Evolutionary conservation across 2,113 vertebrate species (phyloP).

Genomic region (Ctenodactylus gundi): DNA sequence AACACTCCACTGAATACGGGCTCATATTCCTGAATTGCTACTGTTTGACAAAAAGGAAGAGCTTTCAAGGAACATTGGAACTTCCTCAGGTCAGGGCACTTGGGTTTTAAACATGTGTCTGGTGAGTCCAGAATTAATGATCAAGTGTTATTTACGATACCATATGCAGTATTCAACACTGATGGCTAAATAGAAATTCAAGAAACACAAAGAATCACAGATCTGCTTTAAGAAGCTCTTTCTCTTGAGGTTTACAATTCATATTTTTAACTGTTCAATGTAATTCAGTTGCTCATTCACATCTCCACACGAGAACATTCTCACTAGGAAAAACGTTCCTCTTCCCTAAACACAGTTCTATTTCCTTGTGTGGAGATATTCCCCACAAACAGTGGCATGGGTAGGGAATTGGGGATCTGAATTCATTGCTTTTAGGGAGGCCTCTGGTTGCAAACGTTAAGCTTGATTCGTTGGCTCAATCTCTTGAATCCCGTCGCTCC

Average conservation of each 20-base stretch:
- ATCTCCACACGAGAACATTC: not conserved
- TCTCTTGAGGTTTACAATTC: not conserved
- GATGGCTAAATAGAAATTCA: not conserved
- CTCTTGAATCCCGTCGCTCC: slow-evolving; percentile 39
- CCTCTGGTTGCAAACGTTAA: not conserved
- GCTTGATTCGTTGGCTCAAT: not conserved
- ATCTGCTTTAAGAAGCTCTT: not conserved
- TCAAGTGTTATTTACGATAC: not conserved
- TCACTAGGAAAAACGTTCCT: not conserved
- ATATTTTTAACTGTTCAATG: not conserved
- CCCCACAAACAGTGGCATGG: not conserved
- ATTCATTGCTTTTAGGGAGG: slow-evolving; percentile 21
- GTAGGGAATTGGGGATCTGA: not conserved
- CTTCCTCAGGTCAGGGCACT: not conserved
- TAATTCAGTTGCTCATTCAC: not conserved
- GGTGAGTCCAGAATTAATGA: not conserved
- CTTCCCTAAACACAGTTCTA: not conserved
- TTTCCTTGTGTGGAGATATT: slow-evolving; percentile 5
- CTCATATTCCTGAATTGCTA: not conserved
- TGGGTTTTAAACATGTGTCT: not conserved
- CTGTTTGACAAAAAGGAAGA: not conserved
- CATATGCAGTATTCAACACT: not conserved
- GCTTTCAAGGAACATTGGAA: not conserved
- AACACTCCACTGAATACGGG: not conserved
- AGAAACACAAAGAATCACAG: not conserved